Percentiles rank a stretch among this genome's conserved stretches.
Evolutionary conservation across 1,140 invertebrate genomes (phyloP).

Genomic region (Lepidurus arcticus): DNA sequence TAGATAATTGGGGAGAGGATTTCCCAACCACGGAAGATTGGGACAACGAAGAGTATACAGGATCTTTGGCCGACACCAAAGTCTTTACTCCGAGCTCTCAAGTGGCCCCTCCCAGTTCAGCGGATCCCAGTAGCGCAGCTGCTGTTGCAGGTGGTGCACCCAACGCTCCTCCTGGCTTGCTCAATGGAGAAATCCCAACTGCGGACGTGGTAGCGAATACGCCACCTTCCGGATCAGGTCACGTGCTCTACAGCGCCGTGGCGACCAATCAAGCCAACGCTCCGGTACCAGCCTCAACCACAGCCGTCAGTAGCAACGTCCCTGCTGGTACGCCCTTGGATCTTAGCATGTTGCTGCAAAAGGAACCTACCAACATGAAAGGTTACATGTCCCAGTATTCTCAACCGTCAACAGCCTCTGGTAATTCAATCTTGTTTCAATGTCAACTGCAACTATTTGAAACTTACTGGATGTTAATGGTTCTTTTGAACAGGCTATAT

Average conservation of each 20-base stretch:
- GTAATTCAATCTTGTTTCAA: not conserved
- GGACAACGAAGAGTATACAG: constrained; percentile 92
- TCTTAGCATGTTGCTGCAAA: not conserved
- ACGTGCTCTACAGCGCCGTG: constrained; percentile 7
- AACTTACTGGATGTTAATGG: not conserved
- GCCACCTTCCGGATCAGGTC: not conserved
- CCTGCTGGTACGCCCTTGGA: not conserved
- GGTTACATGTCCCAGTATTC: constrained; percentile 7
- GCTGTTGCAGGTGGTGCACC: constrained; percentile 32
- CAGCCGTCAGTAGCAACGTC: constrained; percentile 36
- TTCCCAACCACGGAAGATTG: constrained; percentile 69
- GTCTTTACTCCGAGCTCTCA: constrained; percentile 73
- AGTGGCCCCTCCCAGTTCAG: constrained; percentile 39
- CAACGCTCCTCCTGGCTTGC: not conserved
- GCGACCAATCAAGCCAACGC: not conserved
- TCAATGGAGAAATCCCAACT: not conserved
- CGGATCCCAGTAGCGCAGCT: constrained; percentile 37
- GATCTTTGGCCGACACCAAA: constrained; percentile 87
- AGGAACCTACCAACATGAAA: not conserved
- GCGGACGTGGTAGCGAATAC: not conserved
- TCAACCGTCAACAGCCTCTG: not conserved
- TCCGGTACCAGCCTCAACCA: not conserved
- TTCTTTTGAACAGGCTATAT: constrained; percentile 27
- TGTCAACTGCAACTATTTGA: not conserved
- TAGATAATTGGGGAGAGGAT: constrained; percentile 46